Conservation (phyloP, 2,113 vertebrate genomes). For the Varanus komodoensis region DNA sequence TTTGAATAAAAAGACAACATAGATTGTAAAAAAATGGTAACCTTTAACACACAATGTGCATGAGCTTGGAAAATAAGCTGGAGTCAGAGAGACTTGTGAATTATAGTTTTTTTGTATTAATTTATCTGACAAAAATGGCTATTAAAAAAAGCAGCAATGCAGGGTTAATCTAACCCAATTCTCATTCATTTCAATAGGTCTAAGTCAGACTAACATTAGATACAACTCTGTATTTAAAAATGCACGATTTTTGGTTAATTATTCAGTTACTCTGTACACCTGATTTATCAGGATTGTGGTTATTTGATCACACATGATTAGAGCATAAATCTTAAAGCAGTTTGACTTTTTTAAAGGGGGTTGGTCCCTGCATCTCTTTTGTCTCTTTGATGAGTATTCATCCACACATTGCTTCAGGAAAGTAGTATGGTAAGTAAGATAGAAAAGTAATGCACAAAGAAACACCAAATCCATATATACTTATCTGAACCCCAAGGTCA, state of each 20-base stretch:
- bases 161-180: too few species aligned
- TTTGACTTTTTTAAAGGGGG: background rate
- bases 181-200: too few species aligned
- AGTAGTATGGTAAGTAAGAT: background rate
- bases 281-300: background rate
- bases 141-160: too few species aligned
- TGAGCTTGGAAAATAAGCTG: background rate
- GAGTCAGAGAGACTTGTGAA: background rate
- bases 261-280: background rate
- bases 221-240: background rate
- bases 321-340: background rate
- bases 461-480: background rate
- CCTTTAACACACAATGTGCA: background rate
- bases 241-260: background rate
- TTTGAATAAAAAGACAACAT: background rate
- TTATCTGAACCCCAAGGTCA: too few species aligned
- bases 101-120: background rate
- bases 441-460: background rate
- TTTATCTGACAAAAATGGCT: background rate
- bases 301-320: background rate
- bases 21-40: background rate
- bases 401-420: background rate
- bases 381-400: background rate
- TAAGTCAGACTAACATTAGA: too few species aligned
- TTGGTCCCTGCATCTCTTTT: background rate